Percentiles rank a stretch among this genome's conserved stretches.
Evolutionary conservation across 1,140 invertebrate genomes (phyloP).

Genomic region (Hirudo medicinalis): DNA sequence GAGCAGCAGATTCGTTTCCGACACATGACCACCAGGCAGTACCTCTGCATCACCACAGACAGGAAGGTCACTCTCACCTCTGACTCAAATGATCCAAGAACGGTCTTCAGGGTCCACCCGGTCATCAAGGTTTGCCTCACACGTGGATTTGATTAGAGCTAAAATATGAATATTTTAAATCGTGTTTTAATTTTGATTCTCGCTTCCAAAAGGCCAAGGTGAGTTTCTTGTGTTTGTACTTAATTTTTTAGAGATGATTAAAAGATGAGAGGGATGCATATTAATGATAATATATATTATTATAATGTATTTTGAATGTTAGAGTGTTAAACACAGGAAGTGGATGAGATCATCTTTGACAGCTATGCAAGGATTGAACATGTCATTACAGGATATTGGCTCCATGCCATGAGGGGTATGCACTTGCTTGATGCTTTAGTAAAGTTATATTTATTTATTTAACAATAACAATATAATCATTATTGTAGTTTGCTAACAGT

Average conservation of each 20-base stretch:
- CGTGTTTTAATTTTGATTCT: no score
- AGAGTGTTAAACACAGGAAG: slow-evolving; percentile 16
- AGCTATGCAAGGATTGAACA: slow-evolving; percentile 25
- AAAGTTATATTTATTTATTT: not conserved
- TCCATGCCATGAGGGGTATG: slow-evolving; percentile 23
- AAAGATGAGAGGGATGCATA: no score
- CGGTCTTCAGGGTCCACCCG: slow-evolving; percentile 26
- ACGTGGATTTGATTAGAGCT: no score
- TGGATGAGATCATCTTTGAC: slow-evolving; percentile 22
- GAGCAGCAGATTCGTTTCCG: slow-evolving; percentile 24
- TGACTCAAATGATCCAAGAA: slow-evolving; percentile 22
- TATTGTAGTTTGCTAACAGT: not conserved
- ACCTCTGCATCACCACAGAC: slow-evolving; percentile 18
- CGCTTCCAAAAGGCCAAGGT: no score
- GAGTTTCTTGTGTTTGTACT: no score
- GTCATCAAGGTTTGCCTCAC: slow-evolving; percentile 27
- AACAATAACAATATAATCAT: not conserved
- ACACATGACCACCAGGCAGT: slow-evolving; percentile 24
- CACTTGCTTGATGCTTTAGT: no score
- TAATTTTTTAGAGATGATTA: no score
- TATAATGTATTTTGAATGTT: not conserved
- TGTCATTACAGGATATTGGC: slow-evolving; percentile 23
- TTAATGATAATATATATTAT: no score
- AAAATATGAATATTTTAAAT: no score
- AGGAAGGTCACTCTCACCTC: slow-evolving; percentile 18